Evolutionary conservation across 2,888 invertebrate genomes (phyloP), one percentile per base, ranked within the genome.

Genomic region (Thymelicus sylvestris): DNA sequence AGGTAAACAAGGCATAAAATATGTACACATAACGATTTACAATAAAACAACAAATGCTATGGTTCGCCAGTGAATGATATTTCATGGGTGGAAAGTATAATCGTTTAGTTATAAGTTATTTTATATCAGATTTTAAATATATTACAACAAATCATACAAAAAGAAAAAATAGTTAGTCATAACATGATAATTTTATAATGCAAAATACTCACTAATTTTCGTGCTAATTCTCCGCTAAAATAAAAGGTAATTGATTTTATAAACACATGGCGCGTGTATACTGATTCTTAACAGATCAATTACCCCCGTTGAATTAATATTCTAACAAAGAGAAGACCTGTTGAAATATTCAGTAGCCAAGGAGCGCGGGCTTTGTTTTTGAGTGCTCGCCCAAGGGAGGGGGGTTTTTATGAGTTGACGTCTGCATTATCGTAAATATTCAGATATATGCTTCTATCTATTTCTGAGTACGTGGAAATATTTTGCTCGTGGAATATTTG

Each of bases 221-320:
- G 4, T 5, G 5, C 10, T 44, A 44, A 44, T 2, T 8, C 0
- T 44, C 4, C 44, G 12, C 2, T 6, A 41, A 38, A 8, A 41
- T 13, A 61, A 13, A n/a, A 10, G 39, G 31, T 55, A 7, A 62
- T 62, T 31, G 68, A 68, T 62, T 15, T 31, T 47, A 57, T 63
- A 62, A 55, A 61, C 39, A 70, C 47, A 61, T 44, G 47, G 44
- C 39, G 41, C 52, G 65, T 67, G 47, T 66, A 70, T 70, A 31
- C 52, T 66, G 70, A 24, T 66, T 76, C 83, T 87, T 86, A 88
- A 87, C 88, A 89, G 92, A 92, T 92, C 92, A 92, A 93, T 93
- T 93, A 93, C 92, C 91, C 82, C 85, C 90, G 92, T 91, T 92
- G 92, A 92, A 92, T 93, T 93, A 92, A 92, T 93, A 91, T 92